Evolutionary conservation across 2,797 vertebrate genomes (phyloP), one percentile per base, ranked within the genome.

Genomic region (Picus viridis): DNA sequence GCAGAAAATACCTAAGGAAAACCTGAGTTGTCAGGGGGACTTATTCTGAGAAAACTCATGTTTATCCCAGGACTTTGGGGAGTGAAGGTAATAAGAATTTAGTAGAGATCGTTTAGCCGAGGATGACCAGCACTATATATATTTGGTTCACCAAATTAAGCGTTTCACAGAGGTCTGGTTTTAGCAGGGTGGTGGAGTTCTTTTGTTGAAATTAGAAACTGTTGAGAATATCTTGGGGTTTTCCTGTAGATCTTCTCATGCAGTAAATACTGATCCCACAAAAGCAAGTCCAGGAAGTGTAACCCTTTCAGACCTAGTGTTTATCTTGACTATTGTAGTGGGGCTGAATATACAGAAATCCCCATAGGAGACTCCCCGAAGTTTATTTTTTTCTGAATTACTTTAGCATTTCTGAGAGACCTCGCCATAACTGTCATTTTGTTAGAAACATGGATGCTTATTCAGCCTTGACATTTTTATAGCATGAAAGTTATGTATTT

Each of bases 291-390:
- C 30, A 57, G 51, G 7, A 73, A 7, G 10, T 65, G 5, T 32
- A 43, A 32, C 1, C 1, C 2, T 58, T 65, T 27, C 20, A 62
- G 20, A 45, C 16, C 59, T 1, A 7, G 0, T 39, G 0, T 71
- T 75, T 47, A 16, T 65, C 23, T 88, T n/a, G 2, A n/a, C 34
- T 29, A 1, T 36, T 24, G 7, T 26, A 4, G 4, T 62, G 27
- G 10, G 3, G 12, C 47, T 82, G 16, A 59, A 13, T 56, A 26
- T 61, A 18, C 23, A 49, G 32, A 83, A 76, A 5, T 29, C 5
- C 5, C 3, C 5, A 18, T n/a, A 19, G 2, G 2, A 56, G 16
- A 15, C 19, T 10, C 49, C 49, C 4, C 6, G 10, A 14, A 19
- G 7, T 39, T 63, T 58, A 23, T 62, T 34, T 83, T 68, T 61